Conservation (phyloP, 2,888 invertebrate genomes). For the Drosophila testacea region DNA sequence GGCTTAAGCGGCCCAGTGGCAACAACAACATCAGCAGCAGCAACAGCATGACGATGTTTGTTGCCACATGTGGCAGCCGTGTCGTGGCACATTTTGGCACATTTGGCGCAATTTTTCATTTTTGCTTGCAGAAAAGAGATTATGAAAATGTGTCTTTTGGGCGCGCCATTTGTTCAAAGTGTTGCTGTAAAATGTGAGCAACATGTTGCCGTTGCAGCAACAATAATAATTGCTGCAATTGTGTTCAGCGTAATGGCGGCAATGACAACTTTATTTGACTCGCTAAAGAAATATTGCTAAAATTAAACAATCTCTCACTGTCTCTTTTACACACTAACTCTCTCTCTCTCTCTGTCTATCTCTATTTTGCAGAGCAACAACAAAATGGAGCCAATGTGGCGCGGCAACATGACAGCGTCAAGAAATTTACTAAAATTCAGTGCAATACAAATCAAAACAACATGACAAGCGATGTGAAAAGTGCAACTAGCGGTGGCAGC, state of each 20-base stretch:
- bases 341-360: conserved; percentile 12
- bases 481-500: conserved; percentile 79
- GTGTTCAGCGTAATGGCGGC: conserved; percentile 30
- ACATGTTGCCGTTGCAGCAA: conserved; percentile 53
- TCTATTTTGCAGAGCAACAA: conserved; percentile 57
- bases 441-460: conserved; percentile 82
- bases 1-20: conserved; percentile 56
- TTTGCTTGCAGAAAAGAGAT: conserved; percentile 43
- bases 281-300: conserved; percentile 37
- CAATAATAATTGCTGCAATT: conserved; percentile 62
- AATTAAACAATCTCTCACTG: conserved; percentile 44
- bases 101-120: conserved; percentile 60
- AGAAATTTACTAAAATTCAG: conserved; percentile 77
- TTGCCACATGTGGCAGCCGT: conserved; percentile 66
- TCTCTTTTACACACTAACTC: not conserved
- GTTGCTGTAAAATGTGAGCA: conserved; percentile 37
- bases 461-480: conserved; percentile 80
- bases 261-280: conserved; percentile 67
- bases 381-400: conserved; percentile 37
- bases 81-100: conserved; percentile 38
- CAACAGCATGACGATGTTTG: conserved; percentile 12
- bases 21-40: too few relatives aligned
- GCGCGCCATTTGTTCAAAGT: conserved; percentile 50
- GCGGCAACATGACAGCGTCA: conserved; percentile 72
- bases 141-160: conserved; percentile 62